Evolutionary conservation across 92 coral and sea anemone genomes (phyloP), one percentile per base, ranked within the genome.

Genomic region (Actinernus sp.): DNA sequence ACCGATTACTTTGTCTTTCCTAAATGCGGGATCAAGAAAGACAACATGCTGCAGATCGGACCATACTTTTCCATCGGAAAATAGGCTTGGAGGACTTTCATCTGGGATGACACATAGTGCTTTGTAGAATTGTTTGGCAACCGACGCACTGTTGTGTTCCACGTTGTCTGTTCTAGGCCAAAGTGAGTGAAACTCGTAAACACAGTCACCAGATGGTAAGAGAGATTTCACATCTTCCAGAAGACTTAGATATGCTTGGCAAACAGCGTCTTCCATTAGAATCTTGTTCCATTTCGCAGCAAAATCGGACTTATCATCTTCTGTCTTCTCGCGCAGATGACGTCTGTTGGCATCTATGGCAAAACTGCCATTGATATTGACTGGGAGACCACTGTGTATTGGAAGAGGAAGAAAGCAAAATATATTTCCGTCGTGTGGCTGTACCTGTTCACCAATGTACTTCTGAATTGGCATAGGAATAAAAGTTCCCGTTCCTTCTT

Each of bases 351-450:
- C 83, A 33, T 72, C 83, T 16, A 88, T 82, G 34, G 94, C 89
- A 71, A 88, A 88, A 10, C 86, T 71, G 2, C 94, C 94, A 49
- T 88, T 88, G 38, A 88, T 68, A 36, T 88, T 89, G 19, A 91
- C 72, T 4, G 91, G 94, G 30, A 84, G 87, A 0, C 97, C 97
- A 58, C 89, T 88, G 26, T 62, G 71, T 7, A 92, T 74, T 2
- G 96, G 93, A 29, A 92, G 76, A 17, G 96, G 96, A 30, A 92
- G 76, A 36, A 74, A 92, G 47, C 98, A 92, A 55, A 88, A 92
- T 3, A 90, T 66, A 26, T 9, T 67, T 0, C 92, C 98, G 41
- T 34, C 14, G 20, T 3, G 46, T 30, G n/a, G n/a, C n/a, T 21
- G 47, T 12, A 5, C 50, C 41, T 34, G 41, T 14, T 0, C 38